phyloP scores from a whole-genome alignment of 2,113 vertebrate genomes.

The Thryonomys swinderianus region DNA sequence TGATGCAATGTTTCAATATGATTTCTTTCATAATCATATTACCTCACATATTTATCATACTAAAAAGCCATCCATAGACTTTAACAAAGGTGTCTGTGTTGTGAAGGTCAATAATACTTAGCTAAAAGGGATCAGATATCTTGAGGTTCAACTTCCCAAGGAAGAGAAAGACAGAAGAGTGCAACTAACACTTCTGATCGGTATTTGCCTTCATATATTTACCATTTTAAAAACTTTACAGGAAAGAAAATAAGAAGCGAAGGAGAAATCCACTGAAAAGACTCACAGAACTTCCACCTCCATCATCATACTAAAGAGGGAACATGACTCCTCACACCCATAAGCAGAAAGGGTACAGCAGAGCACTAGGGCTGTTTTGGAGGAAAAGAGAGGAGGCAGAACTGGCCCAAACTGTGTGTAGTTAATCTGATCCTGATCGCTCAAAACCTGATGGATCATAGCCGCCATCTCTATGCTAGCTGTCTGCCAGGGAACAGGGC shows the following conservation, averaged over 20 bases:
- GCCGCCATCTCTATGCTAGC: not conserved
- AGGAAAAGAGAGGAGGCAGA: not conserved
- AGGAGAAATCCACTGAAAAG: not conserved
- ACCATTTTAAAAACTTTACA: not conserved
- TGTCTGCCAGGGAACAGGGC: not conserved
- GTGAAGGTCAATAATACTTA: not conserved
- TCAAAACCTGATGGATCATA: not conserved
- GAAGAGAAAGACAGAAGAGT: not conserved
- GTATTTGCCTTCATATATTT: not conserved
- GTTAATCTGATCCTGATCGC: not conserved
- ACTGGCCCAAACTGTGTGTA: not conserved
- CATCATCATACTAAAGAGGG: not conserved
- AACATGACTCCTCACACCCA: not conserved
- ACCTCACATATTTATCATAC: not conserved
- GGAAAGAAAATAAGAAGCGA: not conserved
- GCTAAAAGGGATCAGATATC: not conserved
- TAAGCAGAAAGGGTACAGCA: not conserved
- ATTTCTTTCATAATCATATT: not conserved
- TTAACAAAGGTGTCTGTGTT: not conserved
- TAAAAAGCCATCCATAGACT: not conserved
- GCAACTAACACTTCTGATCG: not conserved
- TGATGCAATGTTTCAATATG: not conserved
- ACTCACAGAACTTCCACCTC: not conserved
- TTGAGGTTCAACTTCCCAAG: not conserved
- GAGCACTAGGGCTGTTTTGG: not conserved